These are phyloP conservation scores for Iguana delicatissima DNA, from an alignment of 2,797 vertebrate species.

Conservation along the genomic window DNA sequence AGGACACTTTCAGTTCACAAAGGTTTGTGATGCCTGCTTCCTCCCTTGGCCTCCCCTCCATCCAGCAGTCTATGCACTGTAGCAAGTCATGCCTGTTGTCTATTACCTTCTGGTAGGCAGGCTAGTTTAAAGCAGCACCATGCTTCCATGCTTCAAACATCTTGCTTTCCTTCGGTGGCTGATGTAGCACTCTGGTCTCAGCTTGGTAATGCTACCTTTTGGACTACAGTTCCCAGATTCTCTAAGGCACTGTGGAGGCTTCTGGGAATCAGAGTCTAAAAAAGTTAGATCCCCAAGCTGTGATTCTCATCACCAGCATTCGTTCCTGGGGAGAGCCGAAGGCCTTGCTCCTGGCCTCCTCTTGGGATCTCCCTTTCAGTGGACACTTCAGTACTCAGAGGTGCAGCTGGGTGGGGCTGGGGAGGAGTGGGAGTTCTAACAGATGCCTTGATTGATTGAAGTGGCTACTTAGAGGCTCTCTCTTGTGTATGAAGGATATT, in stretches of 20 bases:
- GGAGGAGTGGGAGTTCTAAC: rapidly evolving
- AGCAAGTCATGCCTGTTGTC: not conserved
- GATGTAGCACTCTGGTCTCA: not conserved
- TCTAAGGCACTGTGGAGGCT: not conserved
- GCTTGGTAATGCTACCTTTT: not conserved
- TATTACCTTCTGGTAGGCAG: not conserved
- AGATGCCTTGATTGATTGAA: rapidly evolving
- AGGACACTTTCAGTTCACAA: not conserved
- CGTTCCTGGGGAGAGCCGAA: not conserved
- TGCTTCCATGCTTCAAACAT: not conserved
- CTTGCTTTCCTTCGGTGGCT: not conserved
- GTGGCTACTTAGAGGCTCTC: not conserved
- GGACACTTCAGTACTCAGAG: not conserved
- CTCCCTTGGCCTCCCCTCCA: rapidly evolving
- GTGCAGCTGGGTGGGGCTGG: not conserved
- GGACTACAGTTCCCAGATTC: not conserved
- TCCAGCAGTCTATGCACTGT: not conserved
- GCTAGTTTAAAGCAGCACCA: not conserved
- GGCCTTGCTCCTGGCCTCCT: not conserved
- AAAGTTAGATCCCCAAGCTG: not conserved
- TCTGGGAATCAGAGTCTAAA: not conserved
- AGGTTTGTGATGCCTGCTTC: rapidly evolving
- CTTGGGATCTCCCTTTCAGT: not conserved
- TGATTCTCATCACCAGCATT: not conserved
- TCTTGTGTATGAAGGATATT: slow-evolving; percentile 3